phyloP scores from a whole-genome alignment of 2,113 vertebrate species.

The Ancistrus triradiatus region DNA sequence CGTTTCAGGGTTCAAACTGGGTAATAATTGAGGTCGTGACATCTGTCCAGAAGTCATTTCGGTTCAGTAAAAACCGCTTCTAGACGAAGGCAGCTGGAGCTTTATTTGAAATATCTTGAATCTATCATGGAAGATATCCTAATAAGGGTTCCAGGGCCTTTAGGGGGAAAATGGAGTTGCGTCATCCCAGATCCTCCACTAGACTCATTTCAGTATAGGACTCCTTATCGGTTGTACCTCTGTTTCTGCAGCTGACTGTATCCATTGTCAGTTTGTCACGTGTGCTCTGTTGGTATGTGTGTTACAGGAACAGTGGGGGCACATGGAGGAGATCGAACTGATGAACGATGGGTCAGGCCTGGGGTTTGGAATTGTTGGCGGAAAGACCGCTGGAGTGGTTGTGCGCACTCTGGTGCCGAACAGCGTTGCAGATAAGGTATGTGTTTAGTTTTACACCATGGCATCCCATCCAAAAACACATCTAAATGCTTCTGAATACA shows the following conservation, averaged over 20 bases:
- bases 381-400: slow-evolving; percentile 83
- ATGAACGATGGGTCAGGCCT: slow-evolving; percentile 90
- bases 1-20: neutral
- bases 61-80: neutral
- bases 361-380: slow-evolving; percentile 96
- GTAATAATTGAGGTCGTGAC: slow-evolving; percentile 8
- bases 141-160: too few relatives aligned
- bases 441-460: neutral
- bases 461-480: too few relatives aligned
- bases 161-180: too few relatives aligned
- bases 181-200: too few relatives aligned
- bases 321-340: slow-evolving; percentile 87
- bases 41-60: neutral
- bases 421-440: slow-evolving; percentile 83
- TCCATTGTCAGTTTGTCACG: neutral
- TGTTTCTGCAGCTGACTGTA: too few relatives aligned
- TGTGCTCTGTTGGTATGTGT: slow-evolving; percentile 4
- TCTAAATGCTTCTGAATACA: too few relatives aligned
- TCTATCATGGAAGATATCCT: too few relatives aligned
- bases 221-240: too few relatives aligned
- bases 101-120: too few relatives aligned
- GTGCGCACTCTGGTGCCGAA: slow-evolving; percentile 86
- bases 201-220: too few relatives aligned
- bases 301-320: slow-evolving; percentile 81
- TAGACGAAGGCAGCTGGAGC: too few relatives aligned